A percentile compares a stretch with the other conserved stretches of the same genome.
phyloP scores from a whole-genome alignment of 2,888 invertebrate genomes.

The Trichogramma evanescens region DNA sequence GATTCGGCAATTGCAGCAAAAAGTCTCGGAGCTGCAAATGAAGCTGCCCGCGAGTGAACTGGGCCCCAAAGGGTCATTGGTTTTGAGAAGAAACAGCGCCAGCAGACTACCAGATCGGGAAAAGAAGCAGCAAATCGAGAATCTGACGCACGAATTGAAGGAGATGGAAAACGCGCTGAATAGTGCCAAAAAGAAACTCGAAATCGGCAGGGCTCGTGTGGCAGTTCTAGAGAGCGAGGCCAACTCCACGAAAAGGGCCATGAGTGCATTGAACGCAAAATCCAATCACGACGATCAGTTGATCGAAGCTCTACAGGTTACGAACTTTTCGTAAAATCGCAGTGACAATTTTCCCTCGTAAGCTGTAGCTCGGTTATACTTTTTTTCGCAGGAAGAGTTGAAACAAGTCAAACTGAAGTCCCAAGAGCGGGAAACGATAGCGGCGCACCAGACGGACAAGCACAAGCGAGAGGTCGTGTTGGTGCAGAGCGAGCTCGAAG shows the following conservation, averaged over 20 bases:
- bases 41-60: conserved; percentile 2
- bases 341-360: not conserved
- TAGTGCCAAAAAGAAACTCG: conserved; percentile 57
- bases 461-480: conserved; percentile 28
- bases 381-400: conserved; percentile 29
- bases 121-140: conserved; percentile 55
- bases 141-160: conserved; percentile 55
- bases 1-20: conserved; percentile 62
- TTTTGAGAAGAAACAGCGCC: conserved; percentile 6
- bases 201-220: conserved; percentile 62
- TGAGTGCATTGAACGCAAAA: conserved; percentile 57
- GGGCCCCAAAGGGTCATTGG: too few species aligned
- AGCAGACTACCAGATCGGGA: conserved; percentile 50
- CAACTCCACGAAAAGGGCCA: conserved; percentile 53
- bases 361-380: not conserved
- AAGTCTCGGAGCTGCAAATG: conserved; percentile 59
- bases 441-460: conserved; percentile 28
- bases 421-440: conserved; percentile 30
- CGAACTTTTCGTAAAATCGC: not conserved
- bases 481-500: conserved; percentile 32
- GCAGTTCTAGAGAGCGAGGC: conserved; percentile 63
- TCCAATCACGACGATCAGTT: conserved; percentile 58
- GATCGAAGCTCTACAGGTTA: conserved; percentile 57
- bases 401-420: conserved; percentile 28
- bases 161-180: conserved; percentile 53